A percentile compares a stretch with the other conserved stretches of the same genome.
These are phyloP conservation scores for Hemistola chrysoprasaria DNA, from an alignment of 2,888 invertebrate species.

Conservation along the genomic window DNA sequence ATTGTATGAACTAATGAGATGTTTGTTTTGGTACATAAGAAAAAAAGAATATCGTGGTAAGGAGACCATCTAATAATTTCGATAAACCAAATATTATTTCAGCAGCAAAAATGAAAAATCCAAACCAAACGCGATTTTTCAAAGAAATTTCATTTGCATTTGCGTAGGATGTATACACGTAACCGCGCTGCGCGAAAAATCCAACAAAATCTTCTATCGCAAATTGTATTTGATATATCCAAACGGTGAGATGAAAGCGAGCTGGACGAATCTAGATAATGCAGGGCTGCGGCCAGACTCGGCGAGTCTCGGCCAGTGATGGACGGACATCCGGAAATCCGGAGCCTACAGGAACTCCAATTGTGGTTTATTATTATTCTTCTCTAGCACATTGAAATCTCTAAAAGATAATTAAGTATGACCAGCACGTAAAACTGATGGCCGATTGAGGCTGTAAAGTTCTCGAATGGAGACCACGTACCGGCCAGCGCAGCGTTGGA, in stretches of 20 bases:
- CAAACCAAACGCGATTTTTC: background rate
- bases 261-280: slow-evolving; percentile 68
- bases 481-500: no score
- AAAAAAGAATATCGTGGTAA: no score
- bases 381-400: no score
- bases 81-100: no score
- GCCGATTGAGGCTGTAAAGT: no score
- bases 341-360: background rate
- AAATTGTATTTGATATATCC: slow-evolving; percentile 74
- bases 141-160: slow-evolving; percentile 4
- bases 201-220: slow-evolving; percentile 60
- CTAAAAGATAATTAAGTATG: no score
- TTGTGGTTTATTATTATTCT: no score
- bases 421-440: no score
- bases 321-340: slow-evolving; percentile 2
- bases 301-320: slow-evolving; percentile 18
- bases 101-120: no score
- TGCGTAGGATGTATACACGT: slow-evolving; percentile 11
- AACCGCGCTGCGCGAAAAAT: slow-evolving; percentile 41
- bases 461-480: no score
- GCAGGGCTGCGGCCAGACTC: slow-evolving; percentile 35
- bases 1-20: slow-evolving; percentile 18
- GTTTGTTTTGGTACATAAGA: slow-evolving; percentile 5
- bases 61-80: no score
- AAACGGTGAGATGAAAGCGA: slow-evolving; percentile 65